Percentiles rank a stretch among this genome's conserved stretches.
These are phyloP conservation scores for Hemiscyllium ocellatum DNA, from an alignment of 2,113 vertebrate species.

Conservation along the genomic window DNA sequence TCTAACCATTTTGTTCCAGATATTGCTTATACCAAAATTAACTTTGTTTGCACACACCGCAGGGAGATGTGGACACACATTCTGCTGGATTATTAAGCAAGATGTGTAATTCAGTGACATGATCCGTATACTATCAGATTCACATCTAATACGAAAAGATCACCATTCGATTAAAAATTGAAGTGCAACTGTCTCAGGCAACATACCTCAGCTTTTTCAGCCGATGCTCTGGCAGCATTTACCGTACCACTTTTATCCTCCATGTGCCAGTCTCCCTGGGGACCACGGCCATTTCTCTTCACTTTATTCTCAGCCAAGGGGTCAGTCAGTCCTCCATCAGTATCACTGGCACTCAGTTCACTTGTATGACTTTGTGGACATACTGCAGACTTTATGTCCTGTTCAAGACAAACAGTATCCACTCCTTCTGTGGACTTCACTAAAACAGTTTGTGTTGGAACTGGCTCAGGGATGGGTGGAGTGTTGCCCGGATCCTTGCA, in stretches of 20 bases:
- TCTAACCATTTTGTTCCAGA: background rate
- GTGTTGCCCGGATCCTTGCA: constrained; percentile 44
- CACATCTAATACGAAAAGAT: background rate
- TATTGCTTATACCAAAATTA: background rate
- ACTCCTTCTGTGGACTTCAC: constrained; percentile 40
- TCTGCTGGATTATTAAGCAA: background rate
- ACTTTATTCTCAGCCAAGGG: constrained; percentile 26
- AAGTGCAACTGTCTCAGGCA: background rate
- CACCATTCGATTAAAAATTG: background rate
- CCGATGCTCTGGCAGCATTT: background rate
- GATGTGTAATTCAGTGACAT: background rate
- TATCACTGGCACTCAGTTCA: constrained; percentile 39
- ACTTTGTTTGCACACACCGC: background rate
- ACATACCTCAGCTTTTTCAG: constrained; percentile 25
- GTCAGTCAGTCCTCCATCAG: background rate
- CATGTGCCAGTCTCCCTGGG: constrained; percentile 39
- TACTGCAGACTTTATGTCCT: constrained; percentile 57
- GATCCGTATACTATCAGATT: background rate
- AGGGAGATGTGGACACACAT: background rate
- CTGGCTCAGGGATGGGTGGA: constrained; percentile 34
- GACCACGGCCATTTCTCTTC: constrained; percentile 43
- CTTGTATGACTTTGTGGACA: constrained; percentile 51
- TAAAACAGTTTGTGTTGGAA: constrained; percentile 46
- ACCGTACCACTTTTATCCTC: background rate
- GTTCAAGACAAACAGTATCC: constrained; percentile 47